Conservation (phyloP, 1,140 invertebrate species). For the Diplogasteroides magnus region DNA sequence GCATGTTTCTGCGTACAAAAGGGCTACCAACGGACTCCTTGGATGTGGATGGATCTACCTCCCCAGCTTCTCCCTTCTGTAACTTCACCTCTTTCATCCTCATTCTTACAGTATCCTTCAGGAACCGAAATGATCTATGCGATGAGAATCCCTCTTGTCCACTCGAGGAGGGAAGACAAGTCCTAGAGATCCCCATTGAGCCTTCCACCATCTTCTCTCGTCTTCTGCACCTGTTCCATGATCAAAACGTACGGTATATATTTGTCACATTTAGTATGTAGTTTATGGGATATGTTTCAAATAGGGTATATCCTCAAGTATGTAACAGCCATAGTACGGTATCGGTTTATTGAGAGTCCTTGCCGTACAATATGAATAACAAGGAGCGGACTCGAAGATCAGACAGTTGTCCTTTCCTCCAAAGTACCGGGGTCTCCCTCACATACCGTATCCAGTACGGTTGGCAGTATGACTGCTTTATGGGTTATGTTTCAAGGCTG, state of each 20-base stretch:
- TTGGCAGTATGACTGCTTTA: too few species aligned
- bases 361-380: background rate
- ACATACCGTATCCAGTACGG: too few species aligned
- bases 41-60: constrained; percentile 35
- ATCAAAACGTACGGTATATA: background rate
- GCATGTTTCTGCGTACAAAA: constrained; percentile 30
- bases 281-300: constrained; percentile 14
- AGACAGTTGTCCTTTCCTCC: too few species aligned
- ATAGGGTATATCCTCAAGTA: constrained; percentile 14
- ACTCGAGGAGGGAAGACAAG: constrained; percentile 25
- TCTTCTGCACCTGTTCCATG: background rate
- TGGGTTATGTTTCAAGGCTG: too few species aligned
- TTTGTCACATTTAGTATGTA: background rate
- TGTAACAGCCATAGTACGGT: constrained; percentile 22
- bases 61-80: constrained; percentile 32
- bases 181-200: constrained; percentile 21
- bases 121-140: constrained; percentile 25
- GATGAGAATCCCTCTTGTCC: constrained; percentile 33
- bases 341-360: constrained; percentile 9
- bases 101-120: background rate
- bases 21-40: constrained; percentile 30
- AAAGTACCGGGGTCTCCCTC: too few species aligned
- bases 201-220: constrained; percentile 20
- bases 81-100: constrained; percentile 6
- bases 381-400: background rate